A percentile compares a stretch with the other conserved stretches of the same genome.
These are phyloP conservation scores for Toxonevra muliebris DNA, from an alignment of 2,888 invertebrate species.

Conservation along the genomic window DNA sequence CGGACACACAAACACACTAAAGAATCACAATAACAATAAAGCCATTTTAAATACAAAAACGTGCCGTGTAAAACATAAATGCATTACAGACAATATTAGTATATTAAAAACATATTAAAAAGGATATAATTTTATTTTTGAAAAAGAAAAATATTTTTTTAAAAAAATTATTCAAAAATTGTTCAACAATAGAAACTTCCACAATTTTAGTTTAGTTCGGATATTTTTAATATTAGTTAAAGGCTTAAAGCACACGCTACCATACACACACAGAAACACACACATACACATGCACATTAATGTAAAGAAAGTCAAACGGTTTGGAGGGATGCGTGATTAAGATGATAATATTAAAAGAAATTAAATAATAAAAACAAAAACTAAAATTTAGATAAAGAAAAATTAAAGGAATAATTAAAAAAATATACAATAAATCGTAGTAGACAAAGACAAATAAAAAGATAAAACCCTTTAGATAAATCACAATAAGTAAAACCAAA, in stretches of 20 bases:
- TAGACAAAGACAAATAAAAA: slow-evolving; percentile 13
- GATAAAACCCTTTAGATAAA: neutral
- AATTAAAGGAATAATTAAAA: slow-evolving; percentile 18
- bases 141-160: slow-evolving; percentile 1
- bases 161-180: neutral
- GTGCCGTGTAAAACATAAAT: slow-evolving; percentile 11
- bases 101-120: neutral
- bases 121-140: slow-evolving; percentile 8
- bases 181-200: neutral
- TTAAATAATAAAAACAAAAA: slow-evolving; percentile 19
- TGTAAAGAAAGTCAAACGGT: slow-evolving; percentile 52
- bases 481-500: too few species aligned
- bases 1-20: slow-evolving; percentile 34
- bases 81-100: slow-evolving; percentile 51
- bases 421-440: slow-evolving; percentile 25
- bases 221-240: neutral
- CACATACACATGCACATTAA: slow-evolving; percentile 21
- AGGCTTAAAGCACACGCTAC: slow-evolving; percentile 27
- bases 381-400: slow-evolving; percentile 14
- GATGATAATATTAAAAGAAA: slow-evolving; percentile 37
- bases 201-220: neutral
- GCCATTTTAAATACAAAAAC: neutral
- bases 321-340: slow-evolving; percentile 65
- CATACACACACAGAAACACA: slow-evolving; percentile 33
- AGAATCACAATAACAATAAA: slow-evolving; percentile 9